Conservation (phyloP, 1,140 invertebrate species). For the Dinothrombium tinctorium region DNA sequence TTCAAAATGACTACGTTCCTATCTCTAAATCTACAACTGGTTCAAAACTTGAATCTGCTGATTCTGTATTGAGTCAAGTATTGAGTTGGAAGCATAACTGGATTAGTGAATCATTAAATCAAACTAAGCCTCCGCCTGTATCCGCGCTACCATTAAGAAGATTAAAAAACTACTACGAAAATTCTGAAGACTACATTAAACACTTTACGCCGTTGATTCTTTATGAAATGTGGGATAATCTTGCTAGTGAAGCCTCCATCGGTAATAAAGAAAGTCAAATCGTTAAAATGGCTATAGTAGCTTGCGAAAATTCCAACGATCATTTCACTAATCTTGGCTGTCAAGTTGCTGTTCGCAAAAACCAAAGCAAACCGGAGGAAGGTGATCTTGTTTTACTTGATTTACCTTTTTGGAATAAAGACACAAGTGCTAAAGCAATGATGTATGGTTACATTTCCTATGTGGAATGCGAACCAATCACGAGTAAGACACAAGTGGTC, state of each 20-base stretch:
- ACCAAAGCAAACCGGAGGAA: neutral
- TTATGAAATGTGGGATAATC: slow-evolving; percentile 7
- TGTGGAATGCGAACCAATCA: neutral
- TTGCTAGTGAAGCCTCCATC: neutral
- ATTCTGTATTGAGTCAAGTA: neutral
- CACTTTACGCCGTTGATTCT: neutral
- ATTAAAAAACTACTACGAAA: neutral
- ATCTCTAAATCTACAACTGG: neutral
- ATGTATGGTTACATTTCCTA: slow-evolving; percentile 4
- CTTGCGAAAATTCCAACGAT: neutral
- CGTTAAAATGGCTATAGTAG: neutral
- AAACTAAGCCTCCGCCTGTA: neutral
- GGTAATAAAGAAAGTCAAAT: neutral
- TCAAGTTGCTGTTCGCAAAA: neutral
- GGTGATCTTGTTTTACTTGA: slow-evolving; percentile 3
- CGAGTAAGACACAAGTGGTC: neutral
- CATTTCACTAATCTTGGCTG: neutral
- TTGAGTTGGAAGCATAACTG: neutral
- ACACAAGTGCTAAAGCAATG: neutral
- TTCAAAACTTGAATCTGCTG: neutral
- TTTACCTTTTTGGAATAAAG: neutral
- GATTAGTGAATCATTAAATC: neutral
- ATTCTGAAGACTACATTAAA: neutral
- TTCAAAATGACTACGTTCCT: neutral
- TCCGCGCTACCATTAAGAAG: neutral